These are phyloP conservation scores for Semicossyphus pulcher DNA, from an alignment of 2,113 vertebrate genomes.

Conservation along the genomic window DNA sequence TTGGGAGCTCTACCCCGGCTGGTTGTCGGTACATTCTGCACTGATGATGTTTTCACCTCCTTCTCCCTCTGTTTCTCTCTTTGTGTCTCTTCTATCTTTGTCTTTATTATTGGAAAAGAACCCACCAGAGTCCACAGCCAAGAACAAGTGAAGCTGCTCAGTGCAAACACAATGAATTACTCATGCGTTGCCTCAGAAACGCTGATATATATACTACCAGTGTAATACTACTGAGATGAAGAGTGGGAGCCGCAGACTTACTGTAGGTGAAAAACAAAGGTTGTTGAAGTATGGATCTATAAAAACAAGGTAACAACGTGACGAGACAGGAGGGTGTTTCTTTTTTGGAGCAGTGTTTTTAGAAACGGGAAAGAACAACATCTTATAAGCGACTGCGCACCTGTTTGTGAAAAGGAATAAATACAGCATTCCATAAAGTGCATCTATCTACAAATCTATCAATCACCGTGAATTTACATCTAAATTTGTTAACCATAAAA, in stretches of 20 bases:
- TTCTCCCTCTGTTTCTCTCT: slow-evolving; percentile 4
- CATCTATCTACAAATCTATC: no score
- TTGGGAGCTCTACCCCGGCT: not conserved
- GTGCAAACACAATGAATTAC: slow-evolving; percentile 24
- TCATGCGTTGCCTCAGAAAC: slow-evolving; percentile 14
- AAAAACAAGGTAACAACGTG: no score
- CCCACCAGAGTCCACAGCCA: slow-evolving; percentile 12
- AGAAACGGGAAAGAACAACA: no score
- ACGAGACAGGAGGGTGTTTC: no score
- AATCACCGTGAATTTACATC: no score
- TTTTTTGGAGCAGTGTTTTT: no score
- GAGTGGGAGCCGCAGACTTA: not conserved
- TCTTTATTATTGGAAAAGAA: slow-evolving; percentile 33
- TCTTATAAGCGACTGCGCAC: no score
- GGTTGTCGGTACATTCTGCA: slow-evolving; percentile 10
- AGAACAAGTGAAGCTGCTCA: slow-evolving; percentile 1
- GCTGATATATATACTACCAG: not conserved
- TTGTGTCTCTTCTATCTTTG: slow-evolving; percentile 30
- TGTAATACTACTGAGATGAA: slow-evolving; percentile 3
- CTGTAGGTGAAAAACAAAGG: not conserved
- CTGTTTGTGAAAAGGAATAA: no score
- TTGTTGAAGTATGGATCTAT: no score
- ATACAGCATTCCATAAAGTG: no score
- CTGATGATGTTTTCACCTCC: slow-evolving; percentile 4
- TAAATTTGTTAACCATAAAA: no score